Conservation (phyloP, 2,888 invertebrate species). For the Phortica magna region DNA sequence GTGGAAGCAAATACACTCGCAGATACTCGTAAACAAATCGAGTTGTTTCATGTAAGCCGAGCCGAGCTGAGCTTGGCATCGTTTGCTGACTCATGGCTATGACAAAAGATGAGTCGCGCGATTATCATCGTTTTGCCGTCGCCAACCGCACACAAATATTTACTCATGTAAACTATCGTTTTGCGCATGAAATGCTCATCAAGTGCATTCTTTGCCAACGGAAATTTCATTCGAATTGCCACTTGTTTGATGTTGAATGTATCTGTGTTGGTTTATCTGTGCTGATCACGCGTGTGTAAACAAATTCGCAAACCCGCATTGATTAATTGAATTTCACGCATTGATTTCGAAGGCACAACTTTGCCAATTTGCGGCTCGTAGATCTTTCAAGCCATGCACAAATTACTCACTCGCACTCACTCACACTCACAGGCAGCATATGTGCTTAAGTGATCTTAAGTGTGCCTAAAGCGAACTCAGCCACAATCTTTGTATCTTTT, state of each 20-base stretch:
- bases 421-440: conserved; percentile 34
- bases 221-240: background rate
- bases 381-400: conserved; percentile 70
- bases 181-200: no score
- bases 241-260: background rate
- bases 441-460: no score
- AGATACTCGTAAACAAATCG: background rate
- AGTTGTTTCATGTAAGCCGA: background rate
- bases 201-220: no score
- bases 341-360: conserved; percentile 59
- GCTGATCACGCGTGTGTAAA: background rate
- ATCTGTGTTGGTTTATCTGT: background rate
- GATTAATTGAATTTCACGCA: conserved; percentile 72
- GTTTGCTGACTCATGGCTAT: no score
- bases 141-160: no score
- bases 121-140: no score
- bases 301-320: conserved; percentile 42
- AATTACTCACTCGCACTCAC: conserved; percentile 66
- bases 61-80: no score
- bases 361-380: conserved; percentile 56
- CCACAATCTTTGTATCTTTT: no score
- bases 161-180: no score
- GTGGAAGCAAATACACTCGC: background rate
- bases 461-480: no score
- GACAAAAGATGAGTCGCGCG: no score